phyloP scores from a whole-genome alignment of 2,888 invertebrate genomes.

The Aphidius colemani region DNA sequence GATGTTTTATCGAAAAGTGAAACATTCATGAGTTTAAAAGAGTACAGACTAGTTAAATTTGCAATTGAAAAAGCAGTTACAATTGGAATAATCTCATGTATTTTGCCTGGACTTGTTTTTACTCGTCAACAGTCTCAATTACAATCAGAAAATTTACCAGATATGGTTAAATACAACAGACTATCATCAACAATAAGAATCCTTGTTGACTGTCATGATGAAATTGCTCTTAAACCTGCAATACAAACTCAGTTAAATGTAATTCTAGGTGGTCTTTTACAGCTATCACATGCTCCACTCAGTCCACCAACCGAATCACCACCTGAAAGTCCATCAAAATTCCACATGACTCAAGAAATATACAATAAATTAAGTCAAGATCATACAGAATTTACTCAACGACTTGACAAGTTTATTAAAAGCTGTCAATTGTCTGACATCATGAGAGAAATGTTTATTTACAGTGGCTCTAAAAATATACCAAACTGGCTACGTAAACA shows the following conservation, averaged over 20 bases:
- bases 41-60: slow-evolving; percentile 68
- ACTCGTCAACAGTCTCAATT: slow-evolving; percentile 39
- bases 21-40: slow-evolving; percentile 67
- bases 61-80: slow-evolving; percentile 68
- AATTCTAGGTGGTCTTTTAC: slow-evolving; percentile 71
- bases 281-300: slow-evolving; percentile 71
- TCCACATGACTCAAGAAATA: slow-evolving; percentile 65
- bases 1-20: slow-evolving; percentile 33
- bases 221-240: slow-evolving; percentile 41
- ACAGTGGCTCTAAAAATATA: slow-evolving; percentile 64
- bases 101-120: slow-evolving; percentile 68
- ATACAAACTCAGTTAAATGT: slow-evolving; percentile 45
- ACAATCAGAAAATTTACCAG: slow-evolving; percentile 55
- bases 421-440: slow-evolving; percentile 67
- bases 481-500: slow-evolving; percentile 70
- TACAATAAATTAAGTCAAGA: slow-evolving; percentile 63
- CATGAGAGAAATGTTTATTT: slow-evolving; percentile 72
- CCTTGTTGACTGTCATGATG: slow-evolving; percentile 58
- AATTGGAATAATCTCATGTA: slow-evolving; percentile 70
- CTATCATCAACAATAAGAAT: slow-evolving; percentile 65
- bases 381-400: slow-evolving; percentile 61
- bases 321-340: slow-evolving; percentile 40
- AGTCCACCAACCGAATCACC: slow-evolving; percentile 63
- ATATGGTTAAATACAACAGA: slow-evolving; percentile 63
- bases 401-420: slow-evolving; percentile 63